phyloP scores from a whole-genome alignment of 2,797 vertebrate species.

The Helostoma temminkii region DNA sequence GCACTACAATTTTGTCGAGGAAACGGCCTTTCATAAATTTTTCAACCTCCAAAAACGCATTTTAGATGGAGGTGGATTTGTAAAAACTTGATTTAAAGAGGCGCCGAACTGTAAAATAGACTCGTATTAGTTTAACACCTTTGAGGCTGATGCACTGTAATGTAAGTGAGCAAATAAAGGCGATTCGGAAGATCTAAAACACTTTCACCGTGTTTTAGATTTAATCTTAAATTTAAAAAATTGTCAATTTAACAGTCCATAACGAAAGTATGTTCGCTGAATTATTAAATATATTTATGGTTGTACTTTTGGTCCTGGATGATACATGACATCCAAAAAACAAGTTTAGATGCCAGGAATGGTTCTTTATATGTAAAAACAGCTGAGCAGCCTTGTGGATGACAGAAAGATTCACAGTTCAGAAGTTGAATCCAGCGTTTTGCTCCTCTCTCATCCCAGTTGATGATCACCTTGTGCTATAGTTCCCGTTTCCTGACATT shows the following conservation, averaged over 20 bases:
- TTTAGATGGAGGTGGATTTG: background rate
- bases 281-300: constrained; percentile 30
- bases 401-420: constrained; percentile 30
- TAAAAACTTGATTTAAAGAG: background rate
- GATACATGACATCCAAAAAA: constrained; percentile 59
- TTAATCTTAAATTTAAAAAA: background rate
- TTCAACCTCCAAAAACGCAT: background rate
- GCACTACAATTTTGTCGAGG: too few species aligned
- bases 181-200: too few species aligned
- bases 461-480: constrained; percentile 3
- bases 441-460: constrained; percentile 26
- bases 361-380: constrained; percentile 19
- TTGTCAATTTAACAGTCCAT: too few species aligned
- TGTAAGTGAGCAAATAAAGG: background rate
- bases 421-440: constrained; percentile 35
- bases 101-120: too few species aligned
- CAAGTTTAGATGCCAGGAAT: constrained; percentile 45
- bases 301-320: constrained; percentile 41
- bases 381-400: constrained; percentile 31
- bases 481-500: constrained; percentile 19
- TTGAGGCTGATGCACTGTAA: background rate
- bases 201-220: background rate
- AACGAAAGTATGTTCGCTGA: background rate
- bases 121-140: background rate
- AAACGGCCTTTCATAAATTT: too few species aligned